These are phyloP conservation scores for Catocala sponsa DNA, from an alignment of 2,888 invertebrate species.

Conservation along the genomic window DNA sequence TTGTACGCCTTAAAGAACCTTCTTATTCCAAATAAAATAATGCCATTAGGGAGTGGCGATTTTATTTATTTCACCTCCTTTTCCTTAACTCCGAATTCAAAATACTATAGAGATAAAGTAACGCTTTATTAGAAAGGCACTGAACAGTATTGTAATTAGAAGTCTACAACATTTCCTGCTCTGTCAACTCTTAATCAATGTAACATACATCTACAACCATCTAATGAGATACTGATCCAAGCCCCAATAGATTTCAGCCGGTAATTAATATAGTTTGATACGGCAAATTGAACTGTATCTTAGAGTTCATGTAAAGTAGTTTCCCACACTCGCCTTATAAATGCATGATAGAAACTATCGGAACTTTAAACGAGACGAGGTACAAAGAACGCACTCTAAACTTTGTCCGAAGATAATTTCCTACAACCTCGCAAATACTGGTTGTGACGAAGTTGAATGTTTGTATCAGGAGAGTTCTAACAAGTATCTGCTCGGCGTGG, in stretches of 20 bases:
- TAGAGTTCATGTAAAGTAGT: slow-evolving; percentile 53
- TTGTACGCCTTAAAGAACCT: no score
- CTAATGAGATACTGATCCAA: neutral
- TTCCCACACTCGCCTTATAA: slow-evolving; percentile 52
- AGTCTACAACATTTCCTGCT: no score
- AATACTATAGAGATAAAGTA: no score
- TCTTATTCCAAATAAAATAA: no score
- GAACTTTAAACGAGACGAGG: slow-evolving; percentile 22
- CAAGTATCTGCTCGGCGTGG: no score
- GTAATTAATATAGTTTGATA: neutral
- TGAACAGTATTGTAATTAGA: no score
- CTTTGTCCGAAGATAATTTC: slow-evolving; percentile 31
- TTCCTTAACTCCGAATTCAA: no score
- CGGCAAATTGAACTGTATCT: slow-evolving; percentile 52
- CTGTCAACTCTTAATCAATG: no score
- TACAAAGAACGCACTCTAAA: slow-evolving; percentile 34
- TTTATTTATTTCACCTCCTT: no score
- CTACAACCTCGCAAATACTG: slow-evolving; percentile 24
- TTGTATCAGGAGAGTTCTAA: neutral
- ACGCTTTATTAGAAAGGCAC: no score
- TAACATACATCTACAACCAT: no score
- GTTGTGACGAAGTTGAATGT: slow-evolving; percentile 1
- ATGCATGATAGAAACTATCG: slow-evolving; percentile 53
- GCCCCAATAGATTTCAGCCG: neutral
- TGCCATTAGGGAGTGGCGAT: no score